Conservation (phyloP, 2,888 invertebrate species). For the Dermolepida albohirtum region DNA sequence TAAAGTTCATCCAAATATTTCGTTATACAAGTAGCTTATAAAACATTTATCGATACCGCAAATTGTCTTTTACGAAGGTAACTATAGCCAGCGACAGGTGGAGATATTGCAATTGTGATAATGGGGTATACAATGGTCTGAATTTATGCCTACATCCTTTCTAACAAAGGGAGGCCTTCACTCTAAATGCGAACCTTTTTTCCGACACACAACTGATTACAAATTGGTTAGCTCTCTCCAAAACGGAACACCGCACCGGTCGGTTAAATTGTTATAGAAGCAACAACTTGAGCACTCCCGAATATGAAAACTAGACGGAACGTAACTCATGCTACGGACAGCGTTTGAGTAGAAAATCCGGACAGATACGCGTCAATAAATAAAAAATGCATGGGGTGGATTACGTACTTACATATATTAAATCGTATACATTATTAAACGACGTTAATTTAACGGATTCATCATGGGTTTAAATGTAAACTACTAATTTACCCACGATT, state of each 20-base stretch:
- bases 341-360: conserved; percentile 24
- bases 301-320: conserved; percentile 2
- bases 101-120: conserved; percentile 45
- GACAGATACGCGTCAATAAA: conserved; percentile 18
- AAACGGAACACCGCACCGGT: conserved; percentile 13
- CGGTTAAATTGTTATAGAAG: background rate
- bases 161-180: conserved; percentile 40
- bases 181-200: conserved; percentile 46
- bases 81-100: conserved; percentile 37
- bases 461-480: background rate
- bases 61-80: conserved; percentile 38
- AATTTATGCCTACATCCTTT: conserved; percentile 47
- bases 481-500: too few relatives aligned
- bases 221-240: conserved; percentile 47
- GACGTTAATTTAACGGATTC: background rate
- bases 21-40: conserved; percentile 2
- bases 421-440: background rate
- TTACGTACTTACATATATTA: background rate
- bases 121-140: conserved; percentile 47
- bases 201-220: conserved; percentile 48
- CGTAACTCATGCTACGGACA: background rate
- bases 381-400: background rate
- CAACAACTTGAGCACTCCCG: conserved; percentile 8
- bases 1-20: background rate
- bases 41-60: conserved; percentile 29